Evolutionary conservation across 2,888 invertebrate species (phyloP).

Genomic region (Rhamnusium bicolor): DNA sequence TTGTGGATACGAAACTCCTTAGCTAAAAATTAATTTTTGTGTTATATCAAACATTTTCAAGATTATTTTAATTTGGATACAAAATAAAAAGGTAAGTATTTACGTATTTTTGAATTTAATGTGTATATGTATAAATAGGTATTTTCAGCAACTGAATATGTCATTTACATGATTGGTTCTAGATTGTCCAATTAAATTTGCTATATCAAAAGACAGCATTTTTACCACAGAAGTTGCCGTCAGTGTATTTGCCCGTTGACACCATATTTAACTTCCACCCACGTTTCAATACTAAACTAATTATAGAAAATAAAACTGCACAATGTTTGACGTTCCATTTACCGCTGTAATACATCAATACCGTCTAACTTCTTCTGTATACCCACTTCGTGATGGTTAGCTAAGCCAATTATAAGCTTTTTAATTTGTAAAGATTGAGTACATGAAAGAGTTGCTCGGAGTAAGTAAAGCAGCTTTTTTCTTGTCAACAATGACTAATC

Average conservation of each 20-base stretch:
- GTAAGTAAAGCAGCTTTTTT: slow-evolving; percentile 2
- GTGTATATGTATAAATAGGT: too few relatives aligned
- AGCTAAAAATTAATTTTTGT: too few relatives aligned
- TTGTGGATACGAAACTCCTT: too few relatives aligned
- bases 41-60: too few relatives aligned
- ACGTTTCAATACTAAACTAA: slow-evolving; percentile 59
- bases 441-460: not conserved
- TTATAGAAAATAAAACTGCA: slow-evolving; percentile 56
- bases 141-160: not conserved
- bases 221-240: not conserved
- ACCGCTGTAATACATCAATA: slow-evolving; percentile 58
- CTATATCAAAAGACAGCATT: not conserved
- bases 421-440: slow-evolving; percentile 6
- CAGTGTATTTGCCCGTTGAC: not conserved
- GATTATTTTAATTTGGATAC: too few relatives aligned
- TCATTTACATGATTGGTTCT: not conserved
- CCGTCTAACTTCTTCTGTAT: slow-evolving; percentile 20
- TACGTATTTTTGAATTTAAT: too few relatives aligned
- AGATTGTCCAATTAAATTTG: slow-evolving; percentile 1
- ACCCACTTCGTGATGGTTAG: slow-evolving; percentile 27
- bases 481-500: slow-evolving; percentile 13
- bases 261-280: slow-evolving; percentile 44
- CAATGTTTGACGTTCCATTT: slow-evolving; percentile 59
- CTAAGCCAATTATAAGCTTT: slow-evolving; percentile 21
- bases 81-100: slow-evolving; percentile 11